A percentile compares a stretch with the other conserved stretches of the same genome.
Conservation (phyloP, 2,113 vertebrate genomes). For the Gasterosteus nipponicus region DNA sequence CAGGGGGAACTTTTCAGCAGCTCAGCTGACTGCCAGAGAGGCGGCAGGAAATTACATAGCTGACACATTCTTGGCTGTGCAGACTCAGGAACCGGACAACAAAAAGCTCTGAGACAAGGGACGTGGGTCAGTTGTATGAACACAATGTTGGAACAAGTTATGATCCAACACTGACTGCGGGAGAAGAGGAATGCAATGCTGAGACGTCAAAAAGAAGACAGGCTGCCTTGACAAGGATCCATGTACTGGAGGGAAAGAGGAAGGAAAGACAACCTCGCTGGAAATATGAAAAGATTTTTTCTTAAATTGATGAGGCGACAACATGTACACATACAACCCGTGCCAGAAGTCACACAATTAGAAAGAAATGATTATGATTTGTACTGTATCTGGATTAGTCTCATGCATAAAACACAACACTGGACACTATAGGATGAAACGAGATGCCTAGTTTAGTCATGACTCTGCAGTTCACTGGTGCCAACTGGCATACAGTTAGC, state of each 20-base stretch:
- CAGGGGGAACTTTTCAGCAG: constrained; percentile 20
- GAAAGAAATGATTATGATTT: neutral
- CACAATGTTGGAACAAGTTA: constrained; percentile 33
- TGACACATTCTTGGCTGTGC: neutral
- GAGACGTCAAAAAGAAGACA: constrained; percentile 40
- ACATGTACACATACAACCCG: neutral
- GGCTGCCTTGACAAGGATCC: constrained; percentile 37
- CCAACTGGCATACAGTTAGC: neutral
- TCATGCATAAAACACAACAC: neutral
- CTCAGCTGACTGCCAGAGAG: constrained; percentile 41
- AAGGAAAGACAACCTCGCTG: neutral
- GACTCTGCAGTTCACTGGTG: constrained; percentile 2
- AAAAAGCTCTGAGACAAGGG: constrained; percentile 10
- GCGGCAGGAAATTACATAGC: constrained; percentile 53
- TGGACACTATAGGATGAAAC: neutral
- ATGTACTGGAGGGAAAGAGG: neutral
- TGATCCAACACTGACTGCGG: neutral
- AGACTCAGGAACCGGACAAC: neutral
- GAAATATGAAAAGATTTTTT: constrained; percentile 5
- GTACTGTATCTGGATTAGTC: neutral
- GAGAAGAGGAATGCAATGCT: constrained; percentile 20
- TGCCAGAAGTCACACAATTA: neutral
- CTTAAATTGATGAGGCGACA: neutral
- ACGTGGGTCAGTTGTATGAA: constrained; percentile 1
- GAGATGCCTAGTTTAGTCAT: neutral